Evolutionary conservation across 2,797 vertebrate genomes (phyloP), one percentile per base, ranked within the genome.

Genomic region (Chelmon rostratus): DNA sequence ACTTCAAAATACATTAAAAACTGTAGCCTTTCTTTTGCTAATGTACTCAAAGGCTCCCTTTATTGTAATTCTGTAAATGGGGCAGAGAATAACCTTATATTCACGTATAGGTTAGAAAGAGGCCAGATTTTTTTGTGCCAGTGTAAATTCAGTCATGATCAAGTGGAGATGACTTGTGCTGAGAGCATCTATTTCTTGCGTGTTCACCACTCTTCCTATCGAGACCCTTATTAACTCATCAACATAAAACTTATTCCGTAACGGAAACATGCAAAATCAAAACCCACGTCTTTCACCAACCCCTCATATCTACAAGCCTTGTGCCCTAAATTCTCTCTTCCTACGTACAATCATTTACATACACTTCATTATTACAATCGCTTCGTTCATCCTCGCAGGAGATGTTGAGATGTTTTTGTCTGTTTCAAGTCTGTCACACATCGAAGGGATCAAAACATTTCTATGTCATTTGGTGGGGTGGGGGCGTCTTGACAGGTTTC

Each of bases 191-290:
- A 52, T 65, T 78, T 73, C 68, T 64, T 56, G 49, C 84, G 59
- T 87, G 37, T 88, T 85, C 73, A 82, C 70, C 74, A 62, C 76
- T 87, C 63, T 68, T 78, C 64, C 68, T 44, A 67, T 66, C 1
- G 15, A 73, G 59, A 81, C 68, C 81, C 59, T 70, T 64, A 7
- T 37, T 44, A 82, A 76, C 61, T 80, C 79, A 71, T 79, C 75
- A 50, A 86, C 77, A 80, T 76, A 74, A 90, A 79, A 86, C 81
- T 78, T 50, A 80, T 57, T 79, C 84, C 76, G 69, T 83, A 76
- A 77, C 89, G 75, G 86, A 89, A 88, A 92, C 94, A 94, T 95
- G 93, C 93, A 93, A 84, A 91, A 86, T 82, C 79, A 87, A 91
- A 87, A 74, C 70, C 71, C 56, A 38, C 18, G 42, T 74, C 69